These are phyloP conservation scores for Umimayanthus kanabou DNA, from an alignment of 92 coral and sea anemone species.

Conservation along the genomic window DNA sequence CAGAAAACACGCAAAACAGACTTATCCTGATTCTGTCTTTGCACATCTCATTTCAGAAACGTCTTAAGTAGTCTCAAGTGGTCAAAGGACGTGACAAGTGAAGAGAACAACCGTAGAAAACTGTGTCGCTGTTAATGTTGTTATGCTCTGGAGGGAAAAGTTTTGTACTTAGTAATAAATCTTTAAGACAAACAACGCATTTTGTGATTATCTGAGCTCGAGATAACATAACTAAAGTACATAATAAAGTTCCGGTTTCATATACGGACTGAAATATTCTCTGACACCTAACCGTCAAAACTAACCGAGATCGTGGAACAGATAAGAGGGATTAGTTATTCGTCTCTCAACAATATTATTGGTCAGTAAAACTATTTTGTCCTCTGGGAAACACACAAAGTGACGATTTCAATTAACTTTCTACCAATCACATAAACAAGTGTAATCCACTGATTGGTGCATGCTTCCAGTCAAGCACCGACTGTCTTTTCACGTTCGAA, in stretches of 20 bases:
- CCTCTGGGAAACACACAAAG: background rate
- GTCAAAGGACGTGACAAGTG: background rate
- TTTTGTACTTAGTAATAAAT: background rate
- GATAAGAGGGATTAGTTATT: background rate
- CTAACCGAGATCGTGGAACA: background rate
- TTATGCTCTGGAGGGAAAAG: background rate
- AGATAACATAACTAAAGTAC: background rate
- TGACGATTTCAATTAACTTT: background rate
- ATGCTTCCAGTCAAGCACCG: background rate
- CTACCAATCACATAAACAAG: background rate
- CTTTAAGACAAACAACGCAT: background rate
- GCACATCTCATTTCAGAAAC: background rate
- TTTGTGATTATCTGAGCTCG: background rate
- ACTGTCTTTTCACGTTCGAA: background rate
- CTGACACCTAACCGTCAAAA: background rate
- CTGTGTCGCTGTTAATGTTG: background rate
- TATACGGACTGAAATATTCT: background rate
- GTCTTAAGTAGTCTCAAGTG: background rate
- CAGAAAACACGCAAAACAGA: too few species aligned
- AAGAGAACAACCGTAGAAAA: background rate
- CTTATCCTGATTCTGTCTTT: background rate
- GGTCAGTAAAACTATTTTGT: background rate
- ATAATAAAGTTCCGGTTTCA: background rate
- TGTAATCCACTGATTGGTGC: background rate
- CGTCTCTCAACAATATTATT: background rate